Base-by-base conservation (phyloP, 1,140 invertebrate genomes). In the Brachionus paranguensis region DNA sequence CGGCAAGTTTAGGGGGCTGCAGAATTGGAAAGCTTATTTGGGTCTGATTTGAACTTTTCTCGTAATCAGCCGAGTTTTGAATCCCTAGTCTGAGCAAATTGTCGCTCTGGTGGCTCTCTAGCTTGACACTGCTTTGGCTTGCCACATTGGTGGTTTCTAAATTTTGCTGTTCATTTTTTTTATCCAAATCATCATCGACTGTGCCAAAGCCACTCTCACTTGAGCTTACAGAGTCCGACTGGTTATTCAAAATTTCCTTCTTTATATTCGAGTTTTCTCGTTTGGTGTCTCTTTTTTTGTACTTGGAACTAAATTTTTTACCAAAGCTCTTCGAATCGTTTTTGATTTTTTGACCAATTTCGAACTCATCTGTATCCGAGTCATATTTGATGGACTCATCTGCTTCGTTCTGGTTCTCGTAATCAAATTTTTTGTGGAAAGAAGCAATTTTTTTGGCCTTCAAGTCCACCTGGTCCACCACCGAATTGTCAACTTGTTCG, bases 171-270 rank as follows among this genome's bases (percentile, higher is more conserved):
- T 60, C 45, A 43, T 50, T 64, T 43, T 65, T 64, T 17, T 33
- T 20, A n/a, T 60, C 78, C 14, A 81, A 24, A 20, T 81, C 78
- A 64, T 81, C 78, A 27, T 79, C 78, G 55, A 64, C 78, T 5
- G 78, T 81, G 14, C 53, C 78, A 64, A 81, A 68, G 12, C 78
- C 78, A 27, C 78, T 81, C 53, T 81, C 78, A 17, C 72, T 50
- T 17, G 72, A 76, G 47, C 72, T 76, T 6, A 24, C 45, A 14
- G 72, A 27, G 43, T 76, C 72, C 24, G 72, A 50, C 11, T 76
- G 41, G 50, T 76, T 76, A 5, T 76, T 76, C 27, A 50, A 50
- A 20, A 76, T 47, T 76, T 76, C 68, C 17, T 72, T 72, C 33
- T 72, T 72, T 6, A 72, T 17, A 3, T 2, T 72, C 17, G 68